Base-by-base conservation (phyloP, 92 coral and sea anemone species). In the Siderastrea radians region DNA sequence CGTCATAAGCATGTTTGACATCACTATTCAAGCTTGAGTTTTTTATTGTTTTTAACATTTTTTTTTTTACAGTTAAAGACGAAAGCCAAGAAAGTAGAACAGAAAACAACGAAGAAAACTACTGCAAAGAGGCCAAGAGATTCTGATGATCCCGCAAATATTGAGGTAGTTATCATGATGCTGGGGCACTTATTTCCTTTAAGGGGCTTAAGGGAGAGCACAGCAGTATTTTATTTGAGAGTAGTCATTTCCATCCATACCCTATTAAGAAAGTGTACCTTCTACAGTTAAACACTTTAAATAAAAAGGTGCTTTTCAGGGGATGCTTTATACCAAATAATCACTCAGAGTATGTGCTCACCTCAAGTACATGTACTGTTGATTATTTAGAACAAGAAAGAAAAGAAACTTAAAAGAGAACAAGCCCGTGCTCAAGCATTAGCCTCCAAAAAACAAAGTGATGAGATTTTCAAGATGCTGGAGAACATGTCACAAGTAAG, bases 401-500 rank as follows among this genome's bases (percentile, higher is more conserved):
- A 69, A 69, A 69, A 69, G 53, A 69, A 69, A 69, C 16, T 45
- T 11, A 69, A 69, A 69, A 45, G 74, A 47, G 74, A 69, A 11
- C 74, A 69, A 69, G 74, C 74, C 52, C 43, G 53, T 45, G 74
- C 74, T 69, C 74, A 69, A 69, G 74, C 74, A 69, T 7, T 69
- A 52, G 74, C 74, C 74, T 69, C 74, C 43, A 69, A 14, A 14
- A 69, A 46, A 69, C 74, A 47, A 46, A 69, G 74, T 14, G 12
- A 7, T 46, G 74, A 45, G 43, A 69, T 69, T 69, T 9, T 69
- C 14, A 69, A 69, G 74, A 46, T 51, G 6, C 74, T 69, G 6
- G 72, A 69, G 74, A 69, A 69, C 43, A 69, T 7, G 17, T 19
- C 45, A 19, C 16, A 69, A 14, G 74, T 69, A 19, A 69, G 74